Evolutionary conservation across 1,140 invertebrate genomes (phyloP), one percentile per base, ranked within the genome.

Genomic region (Oncopeltus fasciatus): DNA sequence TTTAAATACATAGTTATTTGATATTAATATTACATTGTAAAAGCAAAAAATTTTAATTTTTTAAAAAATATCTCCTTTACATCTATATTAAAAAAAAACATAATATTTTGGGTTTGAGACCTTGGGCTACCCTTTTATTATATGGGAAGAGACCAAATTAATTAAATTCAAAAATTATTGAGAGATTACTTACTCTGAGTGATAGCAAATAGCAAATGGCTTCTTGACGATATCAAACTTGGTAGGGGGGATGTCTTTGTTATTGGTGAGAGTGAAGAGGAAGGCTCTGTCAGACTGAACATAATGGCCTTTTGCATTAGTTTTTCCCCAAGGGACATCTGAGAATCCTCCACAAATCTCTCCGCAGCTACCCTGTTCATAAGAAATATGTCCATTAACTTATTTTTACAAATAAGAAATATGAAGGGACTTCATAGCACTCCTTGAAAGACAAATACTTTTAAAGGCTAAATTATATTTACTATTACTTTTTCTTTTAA

Each of bases 141-240:
- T 16, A 38, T 38, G 16, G 16, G 5, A 38, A 38, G 33, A 38
- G 5, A 38, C 16, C 16, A 38, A 9, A 16, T 38, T 38, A 5
- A 44, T 18, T 3, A 16, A 44, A 44, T 44, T 16, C 1, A 20
- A 20, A 20, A 2, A 46, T 18, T 4, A 53, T 11, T 24, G 26
- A 18, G 26, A 53, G 26, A 20, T 8, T 68, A 76, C 85, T 82
- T 77, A 92, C 89, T 93, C 89, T 44, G 89, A 84, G 76, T 94
- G 88, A 74, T 93, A 90, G 71, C 89, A 93, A 65, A 94, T 86
- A 1, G 91, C 91, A 72, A 92, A 93, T 29, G 89, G 84, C 74
- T 91, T 92, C 74, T 94, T 94, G 2, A 86, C 78, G 60, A 95
- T 83, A 65, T 88, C 83, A 71, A 88, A 92, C 69, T 89, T 85